Base-by-base conservation (phyloP, 2,888 invertebrate genomes). In the Eupithecia centaureata region DNA sequence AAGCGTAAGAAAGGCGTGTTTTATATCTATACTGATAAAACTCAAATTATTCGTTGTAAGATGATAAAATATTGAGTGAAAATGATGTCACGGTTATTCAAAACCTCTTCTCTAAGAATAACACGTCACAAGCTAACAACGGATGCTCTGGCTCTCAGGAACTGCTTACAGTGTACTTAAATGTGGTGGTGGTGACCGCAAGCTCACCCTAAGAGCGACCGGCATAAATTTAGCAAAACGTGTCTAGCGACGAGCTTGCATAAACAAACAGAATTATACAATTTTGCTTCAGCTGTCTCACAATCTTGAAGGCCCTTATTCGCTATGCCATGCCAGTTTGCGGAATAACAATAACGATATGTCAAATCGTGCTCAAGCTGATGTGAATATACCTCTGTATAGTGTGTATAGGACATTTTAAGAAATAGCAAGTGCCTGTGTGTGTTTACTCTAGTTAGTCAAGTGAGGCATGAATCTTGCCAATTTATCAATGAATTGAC, bases 221-320 rank as follows among this genome's bases (percentile, higher is more conserved):
- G 47, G 63, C 66, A 66, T 66, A 66, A 60, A 63, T 69, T 69
- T 66, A 66, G 63, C 60, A 63, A 66, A 68, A 47, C 32, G n/a
- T 22, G 42, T 30, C 59, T 65, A 52, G 59, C 60, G 63, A 66
- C 47, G 57, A 69, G 60, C 30, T 58, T 62, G 52, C 58, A 30
- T 64, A 57, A 57, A 57, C 18, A 57, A 61, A 61, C 61, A 28
- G 25, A 47, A 58, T 58, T 51, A 47, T 28, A 52, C 30, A 38
- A 57, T 47, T 57, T 63, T 42, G 33, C 54, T 54, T 56, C 63
- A 35, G 33, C 33, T 54, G 61, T 54, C 35, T 61, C 52, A 18
- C 27, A 52, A 57, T 57, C 30, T 57, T 32, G 57, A 33, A 32
- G 30, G 30, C 32, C 57, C 54, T 56, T 30, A 56, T 56, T 52